Conservation (phyloP, 2,797 vertebrate genomes). For the Carduelis carduelis region DNA sequence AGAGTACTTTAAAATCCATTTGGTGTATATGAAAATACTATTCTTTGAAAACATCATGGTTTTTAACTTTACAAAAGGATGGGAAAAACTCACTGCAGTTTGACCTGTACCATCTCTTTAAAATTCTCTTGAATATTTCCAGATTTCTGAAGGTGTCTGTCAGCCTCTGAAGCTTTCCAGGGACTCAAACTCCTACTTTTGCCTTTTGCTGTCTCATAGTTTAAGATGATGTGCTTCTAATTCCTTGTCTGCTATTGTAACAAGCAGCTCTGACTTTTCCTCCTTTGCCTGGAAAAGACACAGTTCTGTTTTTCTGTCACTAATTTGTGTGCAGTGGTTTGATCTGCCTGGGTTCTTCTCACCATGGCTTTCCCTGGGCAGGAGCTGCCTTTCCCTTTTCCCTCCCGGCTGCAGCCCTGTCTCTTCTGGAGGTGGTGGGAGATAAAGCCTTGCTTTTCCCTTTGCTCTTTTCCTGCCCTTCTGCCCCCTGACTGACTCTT, state of each 20-base stretch:
- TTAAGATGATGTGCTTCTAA: not conserved
- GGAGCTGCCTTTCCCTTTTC: not conserved
- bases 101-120: not conserved
- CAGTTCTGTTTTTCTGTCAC: not conserved
- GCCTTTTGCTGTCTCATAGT: not conserved
- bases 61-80: not conserved
- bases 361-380: not conserved
- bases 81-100: not conserved
- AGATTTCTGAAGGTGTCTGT: not conserved
- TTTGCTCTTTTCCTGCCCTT: not conserved
- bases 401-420: not conserved
- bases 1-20: not conserved
- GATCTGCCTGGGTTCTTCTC: not conserved
- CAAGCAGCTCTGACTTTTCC: not conserved
- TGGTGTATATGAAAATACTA: not conserved
- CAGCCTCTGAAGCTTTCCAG: not conserved
- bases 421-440: not conserved
- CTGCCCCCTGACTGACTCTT: not conserved
- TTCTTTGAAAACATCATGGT: accelerated
- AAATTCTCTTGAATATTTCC: not conserved
- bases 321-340: not conserved
- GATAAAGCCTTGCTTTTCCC: not conserved
- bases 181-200: not conserved
- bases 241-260: not conserved
- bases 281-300: not conserved